phyloP scores from a whole-genome alignment of 2,888 invertebrate genomes.

The Ormyrus labotus region DNA sequence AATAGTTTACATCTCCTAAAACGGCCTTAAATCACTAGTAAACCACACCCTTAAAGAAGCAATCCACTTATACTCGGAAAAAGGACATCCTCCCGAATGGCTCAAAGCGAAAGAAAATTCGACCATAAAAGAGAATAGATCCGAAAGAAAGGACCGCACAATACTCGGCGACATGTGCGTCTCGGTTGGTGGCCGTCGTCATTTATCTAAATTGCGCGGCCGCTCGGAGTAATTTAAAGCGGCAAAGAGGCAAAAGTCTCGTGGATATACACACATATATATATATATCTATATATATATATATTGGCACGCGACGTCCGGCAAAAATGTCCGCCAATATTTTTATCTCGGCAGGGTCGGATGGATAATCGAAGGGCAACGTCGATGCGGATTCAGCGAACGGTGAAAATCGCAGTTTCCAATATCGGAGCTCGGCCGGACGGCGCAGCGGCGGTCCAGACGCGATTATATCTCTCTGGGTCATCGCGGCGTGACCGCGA shows the following conservation, averaged over 20 bases:
- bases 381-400: constrained; percentile 38
- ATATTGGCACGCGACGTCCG: background rate
- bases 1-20: no score
- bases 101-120: no score
- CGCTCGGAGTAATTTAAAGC: constrained; percentile 19
- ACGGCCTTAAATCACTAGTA: no score
- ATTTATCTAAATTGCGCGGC: constrained; percentile 45
- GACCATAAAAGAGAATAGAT: no score
- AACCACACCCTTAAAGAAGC: no score
- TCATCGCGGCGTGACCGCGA: constrained; percentile 26
- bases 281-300: no score
- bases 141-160: no score
- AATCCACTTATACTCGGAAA: no score
- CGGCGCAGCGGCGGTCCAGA: constrained; percentile 11
- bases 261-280: no score
- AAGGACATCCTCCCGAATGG: no score
- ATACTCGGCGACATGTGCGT: no score
- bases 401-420: constrained; percentile 54
- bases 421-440: constrained; percentile 31
- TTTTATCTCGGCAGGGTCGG: constrained; percentile 33
- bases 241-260: constrained; percentile 23
- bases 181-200: background rate
- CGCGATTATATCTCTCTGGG: constrained; percentile 44
- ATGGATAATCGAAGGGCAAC: constrained; percentile 45
- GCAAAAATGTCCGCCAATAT: constrained; percentile 24